A percentile compares a stretch with the other conserved stretches of the same genome.
Evolutionary conservation across 2,797 vertebrate species (phyloP).

Genomic region (Mormyrops attenuatus): DNA sequence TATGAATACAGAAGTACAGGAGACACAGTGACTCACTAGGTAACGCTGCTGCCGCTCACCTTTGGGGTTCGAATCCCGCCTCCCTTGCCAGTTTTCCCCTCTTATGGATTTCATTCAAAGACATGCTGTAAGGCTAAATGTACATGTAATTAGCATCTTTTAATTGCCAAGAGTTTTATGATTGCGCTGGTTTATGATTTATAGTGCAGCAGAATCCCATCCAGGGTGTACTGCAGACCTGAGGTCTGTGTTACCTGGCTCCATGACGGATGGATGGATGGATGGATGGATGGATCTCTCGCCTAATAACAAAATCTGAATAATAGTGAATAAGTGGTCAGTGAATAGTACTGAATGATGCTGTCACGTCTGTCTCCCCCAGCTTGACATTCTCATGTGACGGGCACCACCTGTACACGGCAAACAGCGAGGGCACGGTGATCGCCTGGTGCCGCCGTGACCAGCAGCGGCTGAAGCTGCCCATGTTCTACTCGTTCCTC

Average conservation of each 20-base stretch:
- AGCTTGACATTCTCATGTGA: slow-evolving; percentile 47
- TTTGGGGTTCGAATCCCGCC: neutral
- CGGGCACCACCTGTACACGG: slow-evolving; percentile 93
- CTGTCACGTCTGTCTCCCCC: neutral
- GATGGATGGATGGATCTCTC: neutral
- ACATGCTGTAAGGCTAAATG: neutral
- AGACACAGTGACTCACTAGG: neutral
- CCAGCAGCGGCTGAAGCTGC: slow-evolving; percentile 93
- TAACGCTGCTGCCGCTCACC: neutral
- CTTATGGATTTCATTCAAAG: neutral
- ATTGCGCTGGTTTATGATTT: neutral
- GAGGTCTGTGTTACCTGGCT: neutral
- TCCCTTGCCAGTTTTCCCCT: neutral
- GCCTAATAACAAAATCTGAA: neutral
- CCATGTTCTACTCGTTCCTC: slow-evolving; percentile 98
- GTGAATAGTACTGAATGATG: neutral
- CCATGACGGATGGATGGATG: neutral
- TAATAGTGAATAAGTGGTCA: neutral
- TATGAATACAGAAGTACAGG: neutral
- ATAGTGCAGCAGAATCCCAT: neutral
- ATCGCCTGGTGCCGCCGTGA: slow-evolving; percentile 96
- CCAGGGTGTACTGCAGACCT: neutral
- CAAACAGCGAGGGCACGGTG: slow-evolving; percentile 89
- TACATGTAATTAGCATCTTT: neutral
- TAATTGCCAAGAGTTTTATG: neutral